Conservation (phyloP, 1,140 invertebrate genomes). For the Drepana arcuata region DNA sequence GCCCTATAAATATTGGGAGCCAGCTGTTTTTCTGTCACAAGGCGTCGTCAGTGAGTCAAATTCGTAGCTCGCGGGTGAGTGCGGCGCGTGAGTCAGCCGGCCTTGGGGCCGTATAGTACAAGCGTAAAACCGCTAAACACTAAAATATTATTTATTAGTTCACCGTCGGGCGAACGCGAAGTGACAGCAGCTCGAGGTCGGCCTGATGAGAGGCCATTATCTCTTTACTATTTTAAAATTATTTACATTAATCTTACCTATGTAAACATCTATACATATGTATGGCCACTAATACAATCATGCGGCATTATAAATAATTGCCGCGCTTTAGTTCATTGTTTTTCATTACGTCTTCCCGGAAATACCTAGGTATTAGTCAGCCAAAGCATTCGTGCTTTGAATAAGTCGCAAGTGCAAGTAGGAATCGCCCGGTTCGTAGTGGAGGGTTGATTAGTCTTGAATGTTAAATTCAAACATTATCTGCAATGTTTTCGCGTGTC, state of each 20-base stretch:
- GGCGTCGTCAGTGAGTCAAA: slow-evolving; percentile 24
- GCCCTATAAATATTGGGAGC: neutral
- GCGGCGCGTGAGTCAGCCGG: slow-evolving; percentile 49
- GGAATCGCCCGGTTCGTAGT: too few species aligned
- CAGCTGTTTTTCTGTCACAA: neutral
- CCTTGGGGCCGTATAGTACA: slow-evolving; percentile 39
- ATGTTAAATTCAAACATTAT: slow-evolving; percentile 14
- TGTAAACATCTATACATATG: neutral
- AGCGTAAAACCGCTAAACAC: slow-evolving; percentile 36
- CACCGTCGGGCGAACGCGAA: slow-evolving; percentile 22
- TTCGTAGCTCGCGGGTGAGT: slow-evolving; percentile 23
- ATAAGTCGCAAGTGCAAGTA: too few species aligned
- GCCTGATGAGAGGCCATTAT: slow-evolving; percentile 5
- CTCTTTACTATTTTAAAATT: slow-evolving; percentile 4
- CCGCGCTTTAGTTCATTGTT: neutral
- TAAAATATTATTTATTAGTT: slow-evolving; percentile 58
- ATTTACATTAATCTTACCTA: slow-evolving; percentile 2
- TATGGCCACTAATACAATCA: too few species aligned
- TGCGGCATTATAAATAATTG: neutral
- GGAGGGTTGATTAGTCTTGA: too few species aligned
- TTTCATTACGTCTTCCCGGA: neutral
- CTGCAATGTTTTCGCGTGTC: slow-evolving; percentile 56
- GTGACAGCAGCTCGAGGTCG: slow-evolving; percentile 30
- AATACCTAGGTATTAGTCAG: too few species aligned
- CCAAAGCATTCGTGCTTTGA: too few species aligned